Evolutionary conservation across 2,797 vertebrate genomes (phyloP), one percentile per base, ranked within the genome.

Genomic region (Chiropotes sagulatus): DNA sequence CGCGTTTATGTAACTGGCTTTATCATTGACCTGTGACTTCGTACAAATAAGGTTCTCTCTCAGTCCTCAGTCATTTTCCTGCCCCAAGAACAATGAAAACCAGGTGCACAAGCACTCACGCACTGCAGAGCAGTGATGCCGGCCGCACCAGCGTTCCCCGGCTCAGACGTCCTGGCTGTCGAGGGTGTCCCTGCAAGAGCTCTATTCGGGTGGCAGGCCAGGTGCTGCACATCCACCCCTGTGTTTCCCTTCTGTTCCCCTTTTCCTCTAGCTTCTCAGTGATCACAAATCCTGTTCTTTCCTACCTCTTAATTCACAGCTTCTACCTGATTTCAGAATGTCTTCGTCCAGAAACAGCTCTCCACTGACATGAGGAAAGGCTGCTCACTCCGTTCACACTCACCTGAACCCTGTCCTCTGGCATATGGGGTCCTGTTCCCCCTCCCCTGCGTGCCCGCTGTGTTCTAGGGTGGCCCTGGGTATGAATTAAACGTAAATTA

Each of bases 81-180:
- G 0, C 19, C 33, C n/a, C n/a, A 28, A 28, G 81, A 41, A n/a
- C 28, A 84, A 22, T 5, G 41, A 64, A 33, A 46, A 28, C 5
- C 20, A 24, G 9, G 0, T 14, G 8, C 14, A 1, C 33, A 10
- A 26, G 33, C 20, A 52, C 8, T 44, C 48, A 33, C 0, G 26
- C 6, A 13, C 10, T 9, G 28, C 14, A 14, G 17, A 4, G 10
- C 2, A 0, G 20, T 0, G 8, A n/a, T 11, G 24, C 75, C 1
- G 0, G 50, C 17, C 1, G 2, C 36, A 3, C 5, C 4, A 5
- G 12, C 22, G 1, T 1, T 58, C 70, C 13, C 67, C 15, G 4
- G 4, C 20, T 24, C 17, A 2, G 80, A 4, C 20, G 24, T 46
- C 12, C 50, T 22, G 24, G 20, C 30, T 15, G 1, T 4, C 4